Conservation (phyloP, 2,113 vertebrate genomes). For the Tragelaphus strepsiceros region DNA sequence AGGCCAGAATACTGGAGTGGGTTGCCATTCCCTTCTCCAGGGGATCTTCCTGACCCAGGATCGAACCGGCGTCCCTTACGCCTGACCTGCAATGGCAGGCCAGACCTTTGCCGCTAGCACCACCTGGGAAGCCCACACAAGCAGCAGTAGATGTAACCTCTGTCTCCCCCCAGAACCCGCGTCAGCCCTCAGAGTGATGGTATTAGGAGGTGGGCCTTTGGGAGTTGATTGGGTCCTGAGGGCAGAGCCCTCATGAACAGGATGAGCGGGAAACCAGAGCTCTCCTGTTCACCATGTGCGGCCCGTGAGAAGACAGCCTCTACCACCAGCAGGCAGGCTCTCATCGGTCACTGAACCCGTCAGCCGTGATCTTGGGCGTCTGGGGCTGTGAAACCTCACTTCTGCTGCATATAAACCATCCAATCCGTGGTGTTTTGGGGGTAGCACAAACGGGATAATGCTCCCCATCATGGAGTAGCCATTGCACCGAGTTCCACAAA, state of each 20-base stretch:
- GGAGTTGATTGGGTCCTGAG: not conserved
- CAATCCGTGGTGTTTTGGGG: not conserved
- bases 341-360: too few relatives aligned
- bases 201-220: not conserved
- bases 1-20: not conserved
- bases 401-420: not conserved
- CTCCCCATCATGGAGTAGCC: not conserved
- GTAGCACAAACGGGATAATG: not conserved
- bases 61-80: accelerated
- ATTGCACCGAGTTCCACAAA: not conserved
- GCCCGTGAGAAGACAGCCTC: not conserved
- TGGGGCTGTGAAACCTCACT: not conserved
- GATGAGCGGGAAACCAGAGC: not conserved
- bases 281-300: not conserved
- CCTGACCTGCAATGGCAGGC: not conserved
- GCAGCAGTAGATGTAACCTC: accelerated
- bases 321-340: not conserved
- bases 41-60: not conserved
- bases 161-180: not conserved
- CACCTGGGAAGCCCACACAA: not conserved
- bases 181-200: too few relatives aligned
- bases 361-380: not conserved
- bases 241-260: not conserved
- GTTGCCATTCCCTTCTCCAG: not conserved
- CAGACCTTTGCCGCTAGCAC: accelerated